phyloP scores from a whole-genome alignment of 1,140 invertebrate species.

The Harpegnathos saltator region DNA sequence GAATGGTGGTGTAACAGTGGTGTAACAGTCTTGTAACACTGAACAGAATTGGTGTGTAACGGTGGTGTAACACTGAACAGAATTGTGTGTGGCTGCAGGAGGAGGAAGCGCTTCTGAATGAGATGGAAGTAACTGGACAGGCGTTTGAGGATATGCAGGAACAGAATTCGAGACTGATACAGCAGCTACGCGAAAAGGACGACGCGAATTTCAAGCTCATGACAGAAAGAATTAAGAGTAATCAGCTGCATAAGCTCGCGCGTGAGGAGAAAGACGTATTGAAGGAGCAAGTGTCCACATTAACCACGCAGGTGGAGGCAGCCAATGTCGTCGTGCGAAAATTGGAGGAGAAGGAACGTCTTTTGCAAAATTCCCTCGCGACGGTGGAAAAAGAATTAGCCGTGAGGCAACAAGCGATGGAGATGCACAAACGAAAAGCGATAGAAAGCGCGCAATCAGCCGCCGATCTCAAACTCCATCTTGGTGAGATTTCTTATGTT shows the following conservation, averaged over 20 bases:
- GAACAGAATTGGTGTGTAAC: slow-evolving; percentile 85
- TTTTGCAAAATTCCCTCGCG: slow-evolving; percentile 96
- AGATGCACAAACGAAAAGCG: slow-evolving; percentile 99
- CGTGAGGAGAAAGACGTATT: slow-evolving; percentile 97
- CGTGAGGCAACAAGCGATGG: slow-evolving; percentile 96
- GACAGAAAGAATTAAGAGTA: slow-evolving; percentile 99
- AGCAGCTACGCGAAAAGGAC: slow-evolving; percentile 98
- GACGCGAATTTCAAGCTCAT: slow-evolving; percentile 99
- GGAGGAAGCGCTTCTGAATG: slow-evolving; percentile 98
- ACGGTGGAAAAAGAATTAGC: slow-evolving; percentile 98
- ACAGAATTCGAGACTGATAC: slow-evolving; percentile 98
- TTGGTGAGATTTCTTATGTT: slow-evolving; percentile 89
- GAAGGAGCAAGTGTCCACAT: slow-evolving; percentile 94
- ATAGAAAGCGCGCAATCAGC: slow-evolving; percentile 98
- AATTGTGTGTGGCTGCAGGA: slow-evolving; percentile 89
- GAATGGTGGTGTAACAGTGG: slow-evolving; percentile 83
- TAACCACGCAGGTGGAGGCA: slow-evolving; percentile 97
- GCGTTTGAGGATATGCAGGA: slow-evolving; percentile 99
- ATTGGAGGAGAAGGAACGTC: slow-evolving; percentile 98
- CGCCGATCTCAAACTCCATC: slow-evolving; percentile 98
- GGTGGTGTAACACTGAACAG: slow-evolving; percentile 84
- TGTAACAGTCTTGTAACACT: too few species aligned
- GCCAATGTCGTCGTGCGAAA: slow-evolving; percentile 97
- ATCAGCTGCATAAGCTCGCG: slow-evolving; percentile 97
- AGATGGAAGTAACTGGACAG: slow-evolving; percentile 99